Evolutionary conservation across 2,797 vertebrate species (phyloP).

Genomic region (Artibeus lituratus): DNA sequence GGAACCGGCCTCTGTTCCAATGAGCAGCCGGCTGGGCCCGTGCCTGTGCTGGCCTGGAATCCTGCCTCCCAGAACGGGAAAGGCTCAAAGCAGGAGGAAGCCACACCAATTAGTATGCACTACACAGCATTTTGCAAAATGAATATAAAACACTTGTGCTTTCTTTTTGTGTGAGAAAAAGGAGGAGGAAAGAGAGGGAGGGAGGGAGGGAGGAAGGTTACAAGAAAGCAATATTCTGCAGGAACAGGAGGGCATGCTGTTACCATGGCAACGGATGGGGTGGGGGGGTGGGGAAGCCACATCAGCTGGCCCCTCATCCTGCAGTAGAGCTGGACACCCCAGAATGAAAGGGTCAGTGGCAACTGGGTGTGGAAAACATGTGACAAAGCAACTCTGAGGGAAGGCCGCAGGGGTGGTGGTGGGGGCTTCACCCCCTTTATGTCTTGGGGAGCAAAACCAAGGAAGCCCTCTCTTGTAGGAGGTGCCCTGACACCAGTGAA

Average conservation of each 20-base stretch:
- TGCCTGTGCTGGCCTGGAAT: slow-evolving; percentile 2
- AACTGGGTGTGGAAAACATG: background rate
- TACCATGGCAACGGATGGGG: slow-evolving; percentile 75
- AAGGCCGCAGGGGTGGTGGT: background rate
- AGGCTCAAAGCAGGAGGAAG: slow-evolving; percentile 59
- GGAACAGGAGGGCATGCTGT: slow-evolving; percentile 66
- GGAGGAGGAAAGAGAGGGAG: slow-evolving; percentile 43
- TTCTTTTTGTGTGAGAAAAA: slow-evolving; percentile 79
- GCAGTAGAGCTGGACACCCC: background rate
- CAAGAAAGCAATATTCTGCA: slow-evolving; percentile 82
- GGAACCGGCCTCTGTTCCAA: background rate
- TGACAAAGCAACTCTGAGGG: background rate
- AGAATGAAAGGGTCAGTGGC: background rate
- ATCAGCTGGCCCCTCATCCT: slow-evolving; percentile 52
- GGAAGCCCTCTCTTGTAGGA: background rate
- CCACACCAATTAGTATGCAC: slow-evolving; percentile 79
- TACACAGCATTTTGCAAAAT: slow-evolving; percentile 71
- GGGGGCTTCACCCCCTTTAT: background rate
- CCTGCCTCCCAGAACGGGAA: slow-evolving; percentile 36
- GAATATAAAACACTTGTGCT: slow-evolving; percentile 77
- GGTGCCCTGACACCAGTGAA: background rate
- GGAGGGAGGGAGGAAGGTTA: slow-evolving; percentile 71
- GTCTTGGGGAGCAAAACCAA: background rate
- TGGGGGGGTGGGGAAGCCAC: slow-evolving; percentile 60
- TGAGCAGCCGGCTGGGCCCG: background rate